Conservation (phyloP, 2,113 vertebrate species). For the Ailuropoda melanoleuca region DNA sequence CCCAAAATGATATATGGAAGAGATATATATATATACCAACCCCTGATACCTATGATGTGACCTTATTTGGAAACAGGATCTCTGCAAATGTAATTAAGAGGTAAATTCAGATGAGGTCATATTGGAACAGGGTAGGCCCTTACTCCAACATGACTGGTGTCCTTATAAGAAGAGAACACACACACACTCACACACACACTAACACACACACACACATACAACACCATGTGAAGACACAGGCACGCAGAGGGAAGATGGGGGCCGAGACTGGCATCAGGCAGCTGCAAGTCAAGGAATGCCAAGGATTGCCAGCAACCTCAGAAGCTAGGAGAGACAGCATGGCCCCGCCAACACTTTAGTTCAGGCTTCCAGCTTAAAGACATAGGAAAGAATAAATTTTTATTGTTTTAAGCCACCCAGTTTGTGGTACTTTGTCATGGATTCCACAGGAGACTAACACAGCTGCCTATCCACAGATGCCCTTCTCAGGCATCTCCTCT, state of each 20-base stretch:
- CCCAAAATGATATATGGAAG: background rate
- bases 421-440: too few relatives aligned
- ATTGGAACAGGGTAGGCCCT: background rate
- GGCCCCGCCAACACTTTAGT: background rate
- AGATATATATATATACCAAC: background rate
- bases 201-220: background rate
- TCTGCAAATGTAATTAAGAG: background rate
- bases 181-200: background rate
- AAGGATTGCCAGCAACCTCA: background rate
- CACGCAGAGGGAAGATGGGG: background rate
- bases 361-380: background rate
- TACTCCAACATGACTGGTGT: background rate
- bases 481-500: background rate
- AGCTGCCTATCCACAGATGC: background rate
- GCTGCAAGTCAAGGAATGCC: background rate
- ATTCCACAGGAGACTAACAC: background rate
- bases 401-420: background rate
- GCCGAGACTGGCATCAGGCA: accelerated
- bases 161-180: background rate
- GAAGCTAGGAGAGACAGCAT: background rate
- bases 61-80: background rate
- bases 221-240: background rate
- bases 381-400: background rate
- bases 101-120: background rate
- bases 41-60: background rate